These are phyloP conservation scores for Dorcus parallelipipedus DNA, from an alignment of 2,888 invertebrate genomes.

Conservation along the genomic window DNA sequence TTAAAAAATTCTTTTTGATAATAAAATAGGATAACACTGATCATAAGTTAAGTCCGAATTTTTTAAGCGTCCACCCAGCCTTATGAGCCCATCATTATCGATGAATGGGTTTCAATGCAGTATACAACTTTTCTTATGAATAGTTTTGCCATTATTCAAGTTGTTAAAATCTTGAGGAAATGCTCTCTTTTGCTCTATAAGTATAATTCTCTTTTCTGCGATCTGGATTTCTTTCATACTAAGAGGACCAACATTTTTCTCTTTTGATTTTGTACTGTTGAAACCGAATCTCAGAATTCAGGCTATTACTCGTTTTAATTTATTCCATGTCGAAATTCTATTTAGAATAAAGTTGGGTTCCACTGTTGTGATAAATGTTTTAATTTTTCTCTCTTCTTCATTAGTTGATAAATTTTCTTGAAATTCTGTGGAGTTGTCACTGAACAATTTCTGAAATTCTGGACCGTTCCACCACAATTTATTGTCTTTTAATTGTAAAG, in stretches of 20 bases:
- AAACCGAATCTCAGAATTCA: too few relatives aligned
- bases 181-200: neutral
- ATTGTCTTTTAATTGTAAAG: neutral
- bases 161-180: neutral
- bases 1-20: neutral
- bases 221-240: too few relatives aligned
- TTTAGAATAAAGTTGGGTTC: neutral
- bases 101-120: neutral
- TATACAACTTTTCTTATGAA: neutral
- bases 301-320: too few relatives aligned
- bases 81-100: neutral
- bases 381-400: neutral
- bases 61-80: neutral
- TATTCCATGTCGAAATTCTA: too few relatives aligned
- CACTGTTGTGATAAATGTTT: neutral
- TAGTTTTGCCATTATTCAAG: neutral
- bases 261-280: too few relatives aligned
- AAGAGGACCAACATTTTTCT: too few relatives aligned
- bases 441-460: neutral
- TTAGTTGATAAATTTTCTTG: neutral
- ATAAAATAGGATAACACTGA: neutral
- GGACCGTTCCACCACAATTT: slow-evolving; percentile 7
- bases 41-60: neutral
- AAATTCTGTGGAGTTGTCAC: neutral
- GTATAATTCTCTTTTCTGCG: too few relatives aligned